Evolutionary conservation across 2,113 vertebrate species (phyloP).

Genomic region (Takifugu flavidus): DNA sequence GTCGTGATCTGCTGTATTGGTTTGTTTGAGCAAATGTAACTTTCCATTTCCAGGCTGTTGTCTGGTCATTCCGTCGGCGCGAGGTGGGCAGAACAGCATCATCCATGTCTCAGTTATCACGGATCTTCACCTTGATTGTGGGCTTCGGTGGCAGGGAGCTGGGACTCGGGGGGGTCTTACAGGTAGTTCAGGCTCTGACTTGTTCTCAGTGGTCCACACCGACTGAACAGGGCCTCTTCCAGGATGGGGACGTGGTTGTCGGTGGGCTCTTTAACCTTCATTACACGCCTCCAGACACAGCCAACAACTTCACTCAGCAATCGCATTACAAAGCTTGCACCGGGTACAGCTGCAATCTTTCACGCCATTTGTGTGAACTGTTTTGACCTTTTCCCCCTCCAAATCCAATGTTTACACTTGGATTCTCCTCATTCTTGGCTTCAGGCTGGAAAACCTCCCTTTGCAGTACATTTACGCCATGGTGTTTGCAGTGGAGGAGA

Average conservation of each 20-base stretch:
- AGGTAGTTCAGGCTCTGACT: conserved; percentile 20
- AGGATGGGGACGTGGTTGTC: conserved; percentile 71
- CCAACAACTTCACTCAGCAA: conserved; percentile 43
- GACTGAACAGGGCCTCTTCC: conserved; percentile 50
- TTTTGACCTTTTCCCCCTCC: neutral
- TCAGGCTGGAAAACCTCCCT: conserved; percentile 62
- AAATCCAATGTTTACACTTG: conserved; percentile 2
- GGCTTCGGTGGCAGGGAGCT: conserved; percentile 36
- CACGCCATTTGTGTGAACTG: neutral
- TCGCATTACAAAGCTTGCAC: conserved; percentile 53
- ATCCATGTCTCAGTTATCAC: conserved; percentile 40
- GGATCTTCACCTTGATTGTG: conserved; percentile 32
- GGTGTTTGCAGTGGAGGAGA: conserved; percentile 77
- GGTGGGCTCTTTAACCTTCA: conserved; percentile 69
- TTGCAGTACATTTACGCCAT: conserved; percentile 68
- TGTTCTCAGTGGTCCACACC: conserved; percentile 53
- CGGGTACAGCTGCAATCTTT: conserved; percentile 44
- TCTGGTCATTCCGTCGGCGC: neutral
- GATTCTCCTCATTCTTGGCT: conserved; percentile 2
- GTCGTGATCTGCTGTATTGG: neutral
- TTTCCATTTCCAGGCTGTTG: no score
- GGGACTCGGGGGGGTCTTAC: conserved; percentile 25
- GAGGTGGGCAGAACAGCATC: conserved; percentile 8
- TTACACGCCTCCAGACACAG: conserved; percentile 32
- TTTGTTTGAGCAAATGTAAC: neutral